Conservation (phyloP, 2,113 vertebrate species). For the Malurus melanocephalus region DNA sequence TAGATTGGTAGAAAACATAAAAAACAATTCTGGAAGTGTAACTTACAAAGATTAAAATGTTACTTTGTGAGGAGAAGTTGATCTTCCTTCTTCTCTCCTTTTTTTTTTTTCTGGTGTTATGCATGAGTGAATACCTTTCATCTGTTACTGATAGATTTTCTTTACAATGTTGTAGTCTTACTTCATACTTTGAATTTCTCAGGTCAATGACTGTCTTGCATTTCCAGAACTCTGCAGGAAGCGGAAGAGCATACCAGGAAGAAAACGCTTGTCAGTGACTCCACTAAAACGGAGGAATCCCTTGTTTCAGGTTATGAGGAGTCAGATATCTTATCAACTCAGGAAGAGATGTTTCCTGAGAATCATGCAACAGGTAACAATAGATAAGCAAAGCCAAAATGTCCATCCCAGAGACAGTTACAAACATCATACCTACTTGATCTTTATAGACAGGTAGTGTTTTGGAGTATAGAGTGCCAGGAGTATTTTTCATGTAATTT, state of each 20-base stretch:
- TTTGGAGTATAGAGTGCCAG: not conserved
- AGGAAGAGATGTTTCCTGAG: constrained; percentile 89
- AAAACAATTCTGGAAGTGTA: not conserved
- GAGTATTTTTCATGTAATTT: not conserved
- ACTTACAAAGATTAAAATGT: not conserved
- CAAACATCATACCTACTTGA: not conserved
- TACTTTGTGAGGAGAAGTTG: not conserved
- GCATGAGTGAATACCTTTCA: not conserved
- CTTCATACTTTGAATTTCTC: constrained; percentile 1
- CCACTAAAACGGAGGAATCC: constrained; percentile 51
- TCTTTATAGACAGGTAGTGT: not conserved
- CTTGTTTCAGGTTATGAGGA: constrained; percentile 51
- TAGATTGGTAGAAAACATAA: not conserved
- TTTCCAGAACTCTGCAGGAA: constrained; percentile 58
- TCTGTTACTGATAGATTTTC: not conserved
- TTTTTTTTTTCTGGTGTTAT: not conserved
- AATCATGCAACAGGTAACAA: constrained; percentile 63
- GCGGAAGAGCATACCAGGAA: constrained; percentile 25
- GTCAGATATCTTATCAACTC: constrained; percentile 78
- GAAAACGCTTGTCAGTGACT: constrained; percentile 49
- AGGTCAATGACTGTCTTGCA: constrained; percentile 74
- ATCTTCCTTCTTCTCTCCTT: not conserved
- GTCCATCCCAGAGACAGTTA: not conserved
- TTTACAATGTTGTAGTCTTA: not conserved
- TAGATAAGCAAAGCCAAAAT: not conserved